Conservation (phyloP, 2,113 vertebrate genomes). For the Vicugna pacos region DNA sequence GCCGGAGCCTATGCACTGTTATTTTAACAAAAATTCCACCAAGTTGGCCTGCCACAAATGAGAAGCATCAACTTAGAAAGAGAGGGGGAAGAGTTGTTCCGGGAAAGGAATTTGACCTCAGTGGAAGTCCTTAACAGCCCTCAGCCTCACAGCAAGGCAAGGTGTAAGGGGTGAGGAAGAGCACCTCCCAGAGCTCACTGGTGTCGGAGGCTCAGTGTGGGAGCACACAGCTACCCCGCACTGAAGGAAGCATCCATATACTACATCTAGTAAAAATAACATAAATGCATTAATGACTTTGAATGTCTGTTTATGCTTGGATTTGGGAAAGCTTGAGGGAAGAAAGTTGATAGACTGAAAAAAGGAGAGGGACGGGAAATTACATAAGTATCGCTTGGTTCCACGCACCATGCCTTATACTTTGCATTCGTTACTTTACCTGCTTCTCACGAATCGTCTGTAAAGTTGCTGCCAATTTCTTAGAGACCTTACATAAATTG, state of each 20-base stretch:
- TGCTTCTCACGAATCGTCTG: background rate
- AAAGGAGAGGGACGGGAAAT: background rate
- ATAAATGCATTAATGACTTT: background rate
- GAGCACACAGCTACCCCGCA: background rate
- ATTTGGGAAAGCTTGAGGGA: background rate
- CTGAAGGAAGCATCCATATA: background rate
- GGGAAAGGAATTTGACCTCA: background rate
- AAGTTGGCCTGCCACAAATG: background rate
- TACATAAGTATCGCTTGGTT: background rate
- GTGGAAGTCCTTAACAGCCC: rapidly evolving
- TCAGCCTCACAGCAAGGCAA: background rate
- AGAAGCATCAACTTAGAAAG: background rate
- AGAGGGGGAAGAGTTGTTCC: background rate
- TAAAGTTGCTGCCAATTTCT: background rate
- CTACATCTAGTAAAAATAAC: background rate
- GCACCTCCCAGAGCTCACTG: background rate
- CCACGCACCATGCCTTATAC: background rate
- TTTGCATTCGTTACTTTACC: background rate
- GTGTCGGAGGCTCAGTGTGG: background rate
- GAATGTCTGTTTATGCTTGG: background rate
- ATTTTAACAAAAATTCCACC: background rate
- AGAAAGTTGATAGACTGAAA: background rate
- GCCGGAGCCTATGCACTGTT: background rate
- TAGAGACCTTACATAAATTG: background rate
- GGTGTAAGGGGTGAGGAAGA: background rate